phyloP scores from a whole-genome alignment of 2,888 invertebrate genomes.

The Hololepta plana region DNA sequence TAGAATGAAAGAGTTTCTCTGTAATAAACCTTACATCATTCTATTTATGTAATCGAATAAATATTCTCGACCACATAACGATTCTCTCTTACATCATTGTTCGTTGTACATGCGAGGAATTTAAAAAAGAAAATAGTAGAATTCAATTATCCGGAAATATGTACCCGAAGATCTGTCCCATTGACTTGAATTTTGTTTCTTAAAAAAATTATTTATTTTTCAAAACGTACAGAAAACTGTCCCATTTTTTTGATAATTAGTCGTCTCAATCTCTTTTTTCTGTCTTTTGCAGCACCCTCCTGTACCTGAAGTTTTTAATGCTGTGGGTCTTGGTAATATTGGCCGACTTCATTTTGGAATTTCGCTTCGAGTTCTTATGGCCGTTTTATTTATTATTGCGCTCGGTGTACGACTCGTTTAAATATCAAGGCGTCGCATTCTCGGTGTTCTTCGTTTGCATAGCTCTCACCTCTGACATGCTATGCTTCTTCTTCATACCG shows the following conservation, averaged over 20 bases:
- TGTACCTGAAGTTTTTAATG: slow-evolving; percentile 88
- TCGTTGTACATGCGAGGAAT: too few relatives aligned
- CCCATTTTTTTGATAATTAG: slow-evolving; percentile 1
- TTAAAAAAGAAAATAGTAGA: too few relatives aligned
- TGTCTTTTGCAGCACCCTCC: slow-evolving; percentile 61
- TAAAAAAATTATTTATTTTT: too few relatives aligned
- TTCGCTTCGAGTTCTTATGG: slow-evolving; percentile 98
- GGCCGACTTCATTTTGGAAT: slow-evolving; percentile 93
- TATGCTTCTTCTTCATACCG: slow-evolving; percentile 98
- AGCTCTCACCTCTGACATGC: slow-evolving; percentile 93
- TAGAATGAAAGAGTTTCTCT: too few relatives aligned
- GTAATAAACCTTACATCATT: too few relatives aligned
- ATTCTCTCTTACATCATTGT: too few relatives aligned
- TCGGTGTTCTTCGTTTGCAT: slow-evolving; percentile 96
- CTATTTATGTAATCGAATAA: too few relatives aligned
- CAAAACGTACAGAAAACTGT: too few relatives aligned
- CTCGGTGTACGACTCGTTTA: slow-evolving; percentile 92
- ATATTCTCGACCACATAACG: too few relatives aligned
- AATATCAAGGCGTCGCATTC: slow-evolving; percentile 96
- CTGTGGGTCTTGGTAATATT: slow-evolving; percentile 89
- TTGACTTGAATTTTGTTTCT: too few relatives aligned
- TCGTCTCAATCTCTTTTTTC: slow-evolving; percentile 7
- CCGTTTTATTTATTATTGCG: slow-evolving; percentile 93
- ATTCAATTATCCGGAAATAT: too few relatives aligned
- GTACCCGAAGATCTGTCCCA: too few relatives aligned